Evolutionary conservation across 2,888 invertebrate species (phyloP).

Genomic region (Eudemis profundana): DNA sequence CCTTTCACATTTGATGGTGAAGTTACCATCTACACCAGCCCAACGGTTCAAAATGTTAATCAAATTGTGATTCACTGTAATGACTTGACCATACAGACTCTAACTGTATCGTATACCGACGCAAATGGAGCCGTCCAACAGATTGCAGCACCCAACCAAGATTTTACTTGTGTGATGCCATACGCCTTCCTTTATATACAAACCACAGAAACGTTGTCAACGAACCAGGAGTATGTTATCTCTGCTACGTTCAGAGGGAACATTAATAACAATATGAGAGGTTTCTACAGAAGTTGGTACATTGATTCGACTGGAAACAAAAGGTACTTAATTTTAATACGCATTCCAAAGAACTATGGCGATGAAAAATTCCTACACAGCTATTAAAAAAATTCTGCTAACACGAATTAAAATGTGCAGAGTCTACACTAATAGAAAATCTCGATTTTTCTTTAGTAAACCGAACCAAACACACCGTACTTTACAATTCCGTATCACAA

Average conservation of each 20-base stretch:
- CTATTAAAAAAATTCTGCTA: too few relatives aligned
- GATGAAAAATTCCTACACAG: too few relatives aligned
- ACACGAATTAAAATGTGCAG: not conserved
- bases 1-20: slow-evolving; percentile 76
- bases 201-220: slow-evolving; percentile 51
- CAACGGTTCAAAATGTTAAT: slow-evolving; percentile 57
- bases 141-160: slow-evolving; percentile 53
- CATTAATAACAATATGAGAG: slow-evolving; percentile 89
- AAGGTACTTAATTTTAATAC: slow-evolving; percentile 60
- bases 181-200: slow-evolving; percentile 66
- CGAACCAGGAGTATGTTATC: slow-evolving; percentile 83
- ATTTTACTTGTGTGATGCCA: slow-evolving; percentile 60
- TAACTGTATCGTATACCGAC: slow-evolving; percentile 62
- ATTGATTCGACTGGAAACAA: slow-evolving; percentile 84
- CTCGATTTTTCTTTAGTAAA: too few relatives aligned
- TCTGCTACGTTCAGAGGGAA: slow-evolving; percentile 88
- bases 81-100: slow-evolving; percentile 67
- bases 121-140: slow-evolving; percentile 35
- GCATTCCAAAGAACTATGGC: not conserved
- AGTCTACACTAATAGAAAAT: too few relatives aligned
- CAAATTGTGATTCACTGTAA: slow-evolving; percentile 75
- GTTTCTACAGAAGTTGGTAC: slow-evolving; percentile 93
- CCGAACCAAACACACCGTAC: too few relatives aligned
- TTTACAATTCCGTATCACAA: too few relatives aligned
- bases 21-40: slow-evolving; percentile 64